Evolutionary conservation across 2,888 invertebrate species (phyloP).

Genomic region (Noctua fimbriata): DNA sequence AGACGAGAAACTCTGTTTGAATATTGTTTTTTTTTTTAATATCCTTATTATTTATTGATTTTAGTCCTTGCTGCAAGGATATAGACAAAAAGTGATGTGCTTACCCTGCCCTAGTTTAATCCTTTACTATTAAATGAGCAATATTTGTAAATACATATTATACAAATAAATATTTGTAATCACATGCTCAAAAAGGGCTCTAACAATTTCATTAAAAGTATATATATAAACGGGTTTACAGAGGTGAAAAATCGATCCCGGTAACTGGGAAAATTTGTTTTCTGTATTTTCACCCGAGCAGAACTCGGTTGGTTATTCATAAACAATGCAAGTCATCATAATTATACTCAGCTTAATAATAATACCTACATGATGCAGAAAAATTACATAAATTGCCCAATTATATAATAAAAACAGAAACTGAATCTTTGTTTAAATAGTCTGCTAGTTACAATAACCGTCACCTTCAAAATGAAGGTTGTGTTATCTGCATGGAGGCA

Average conservation of each 20-base stretch:
- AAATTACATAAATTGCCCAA: conserved; percentile 14
- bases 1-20: background rate
- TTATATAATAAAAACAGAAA: conserved; percentile 22
- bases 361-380: background rate
- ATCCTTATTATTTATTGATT: background rate
- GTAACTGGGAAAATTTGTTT: background rate
- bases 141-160: background rate
- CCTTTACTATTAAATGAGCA: no score
- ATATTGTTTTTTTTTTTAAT: background rate
- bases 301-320: background rate
- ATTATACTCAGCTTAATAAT: background rate
- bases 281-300: background rate
- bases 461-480: conserved; percentile 68
- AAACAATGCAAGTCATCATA: background rate
- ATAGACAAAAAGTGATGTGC: background rate
- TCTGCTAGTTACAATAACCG: conserved; percentile 1
- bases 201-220: no score
- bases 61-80: background rate
- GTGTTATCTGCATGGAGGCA: conserved; percentile 49
- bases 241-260: background rate
- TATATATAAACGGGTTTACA: no score
- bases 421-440: conserved; percentile 15
- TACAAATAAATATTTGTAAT: background rate
- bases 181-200: background rate
- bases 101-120: background rate